Evolutionary conservation across 2,113 vertebrate genomes (phyloP), one percentile per base, ranked within the genome.

Genomic region (Alosa alosa): DNA sequence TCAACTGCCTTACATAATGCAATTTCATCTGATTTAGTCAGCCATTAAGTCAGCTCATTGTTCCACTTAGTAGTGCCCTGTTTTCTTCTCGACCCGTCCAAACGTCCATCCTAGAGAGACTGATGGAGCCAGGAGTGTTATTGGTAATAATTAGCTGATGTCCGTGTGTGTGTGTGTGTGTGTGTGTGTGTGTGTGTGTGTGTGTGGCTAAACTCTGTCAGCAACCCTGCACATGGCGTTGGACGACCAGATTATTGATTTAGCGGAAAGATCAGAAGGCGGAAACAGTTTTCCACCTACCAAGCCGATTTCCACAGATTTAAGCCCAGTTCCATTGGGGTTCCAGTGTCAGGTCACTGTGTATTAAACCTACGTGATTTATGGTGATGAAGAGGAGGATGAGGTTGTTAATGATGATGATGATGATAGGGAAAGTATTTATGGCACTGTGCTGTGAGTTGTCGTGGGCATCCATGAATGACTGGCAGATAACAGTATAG

Each of bases 41-140:
- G 88, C 90, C 92, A 90, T 92, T 93, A 88, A 47, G 88, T 90
- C 86, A 89, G 84, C 89, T 90, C 91, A 89, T 82, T 89, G 87
- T 90, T 90, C 89, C 88, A 89, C 87, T 88, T 87, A n/a, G 81
- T 86, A 60, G 55, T 60, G 55, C 85, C 25, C 86, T 87, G 85
- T 6, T 60, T 20, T 86, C 85, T 88, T 86, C 20, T 88, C 86
- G 89, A 88, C 50, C 89, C 90, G 88, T 85, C 86, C 84, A 90
- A 75, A 82, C 84, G 82, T 92, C 18, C 20, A 60, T 20, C 55
- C 55, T 22, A 5, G 18, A 22, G 18, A 6, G 18, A 22, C 4
- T 60, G 55, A 20, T 20, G 18, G 55, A 60, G 55, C 55, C 20
- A 22, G 4, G 18, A 60, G 55, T 60, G 55, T 60, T 22, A 60